Evolutionary conservation across 2,888 invertebrate species (phyloP), one percentile per base, ranked within the genome.

Genomic region (Nesidiocoris tenuis): DNA sequence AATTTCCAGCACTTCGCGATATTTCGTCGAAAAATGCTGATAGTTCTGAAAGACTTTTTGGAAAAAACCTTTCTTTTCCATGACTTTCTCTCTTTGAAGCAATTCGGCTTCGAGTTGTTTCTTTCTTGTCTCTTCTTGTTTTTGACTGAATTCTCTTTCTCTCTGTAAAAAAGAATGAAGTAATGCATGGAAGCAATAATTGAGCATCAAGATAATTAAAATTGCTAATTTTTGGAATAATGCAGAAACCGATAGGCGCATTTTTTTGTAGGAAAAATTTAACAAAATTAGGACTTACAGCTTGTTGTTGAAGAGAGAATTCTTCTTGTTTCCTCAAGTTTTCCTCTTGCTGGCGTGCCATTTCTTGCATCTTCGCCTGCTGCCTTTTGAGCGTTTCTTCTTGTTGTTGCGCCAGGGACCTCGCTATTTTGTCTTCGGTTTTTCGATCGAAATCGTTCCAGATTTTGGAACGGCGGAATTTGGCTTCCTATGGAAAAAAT

Each of bases 21-120:
- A 74, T 39, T 74, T 21, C 12, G 17, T 74, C 17, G 65, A 56
- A 61, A 74, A 74, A 9, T 9, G 21, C 19, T 54, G 21, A 24
- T 65, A 56, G 22, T 55, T 76, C 17, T 79, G 64, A 74, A 74
- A 75, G 55, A 80, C 76, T 68, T 78, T 78, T 56, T 80, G 79
- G 5, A 79, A 68, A 12, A 57, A 25, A 1, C 55, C 65, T 1
- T 21, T 55, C n/a, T 59, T 25, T 0, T 83, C 81, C 54, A 83
- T 82, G 56, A 82, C 80, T 81, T 83, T 82, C 77, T 84, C 83
- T 77, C 82, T 22, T 18, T 18, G 81, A 76, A 81, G 81, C 39
- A 81, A 79, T 67, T 83, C 82, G 55, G 80, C 77, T 16, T 80
- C 81, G 77, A 82, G 77, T 19, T 80, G 79, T 16, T 64, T 63